Conservation (phyloP, 1,140 invertebrate species). For the Oryctes rhinoceros region DNA sequence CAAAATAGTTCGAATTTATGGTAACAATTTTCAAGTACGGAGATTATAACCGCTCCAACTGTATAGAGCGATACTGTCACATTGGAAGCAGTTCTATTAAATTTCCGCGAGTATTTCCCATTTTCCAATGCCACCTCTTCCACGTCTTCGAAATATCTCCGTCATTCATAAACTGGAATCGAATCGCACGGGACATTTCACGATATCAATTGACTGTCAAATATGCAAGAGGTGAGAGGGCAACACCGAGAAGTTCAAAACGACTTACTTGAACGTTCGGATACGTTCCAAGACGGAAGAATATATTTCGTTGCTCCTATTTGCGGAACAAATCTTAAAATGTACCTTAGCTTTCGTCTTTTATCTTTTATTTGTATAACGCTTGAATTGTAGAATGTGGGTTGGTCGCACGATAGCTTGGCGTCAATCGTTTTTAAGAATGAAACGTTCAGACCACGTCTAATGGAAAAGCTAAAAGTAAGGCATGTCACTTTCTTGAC, state of each 20-base stretch:
- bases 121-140: not conserved
- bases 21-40: too few relatives aligned
- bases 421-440: not conserved
- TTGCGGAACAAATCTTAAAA: not conserved
- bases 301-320: not conserved
- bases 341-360: not conserved
- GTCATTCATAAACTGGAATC: not conserved
- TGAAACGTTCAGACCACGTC: not conserved
- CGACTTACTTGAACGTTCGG: not conserved
- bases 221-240: not conserved
- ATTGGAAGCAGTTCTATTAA: not conserved
- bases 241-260: not conserved
- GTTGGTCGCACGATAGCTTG: not conserved
- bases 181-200: not conserved
- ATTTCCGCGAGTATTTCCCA: constrained; percentile 8
- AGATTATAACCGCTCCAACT: not conserved
- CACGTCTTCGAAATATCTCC: not conserved
- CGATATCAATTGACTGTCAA: not conserved
- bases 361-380: not conserved
- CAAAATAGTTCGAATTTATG: too few relatives aligned
- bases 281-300: not conserved
- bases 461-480: not conserved
- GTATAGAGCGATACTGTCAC: not conserved
- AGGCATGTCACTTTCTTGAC: not conserved
- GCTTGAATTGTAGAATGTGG: not conserved